Base-by-base conservation (phyloP, 2,888 invertebrate species). In the Mimas tiliae region DNA sequence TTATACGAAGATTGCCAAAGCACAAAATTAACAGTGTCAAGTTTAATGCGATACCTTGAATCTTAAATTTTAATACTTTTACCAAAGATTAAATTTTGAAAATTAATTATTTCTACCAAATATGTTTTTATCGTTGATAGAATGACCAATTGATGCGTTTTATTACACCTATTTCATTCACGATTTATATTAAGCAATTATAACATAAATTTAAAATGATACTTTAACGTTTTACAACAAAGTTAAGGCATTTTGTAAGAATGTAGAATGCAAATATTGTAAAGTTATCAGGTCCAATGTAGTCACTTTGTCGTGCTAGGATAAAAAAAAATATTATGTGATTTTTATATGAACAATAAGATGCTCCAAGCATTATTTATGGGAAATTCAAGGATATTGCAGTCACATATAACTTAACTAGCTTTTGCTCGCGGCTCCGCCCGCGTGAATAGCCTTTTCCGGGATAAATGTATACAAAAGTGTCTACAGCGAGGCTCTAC, bases 11-110 rank as follows among this genome's bases (percentile, higher is more conserved):
- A 27, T 27, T 27, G 27, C 27, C 27, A 4, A 27, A 27, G 27
- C n/a, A n/a, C n/a, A n/a, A n/a, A n/a, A n/a, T n/a, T n/a, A n/a
- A n/a, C n/a, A n/a, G n/a, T 66, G 69, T 70, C 68, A 47, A 16
- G 65, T 65, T 70, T 63, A 62, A 50, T 67, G 47, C 65, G 64
- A 68, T 70, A 70, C 70, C 67, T 72, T 42, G 68, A 63, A 64
- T 45, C 67, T 72, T 42, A 67, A 63, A 64, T 45, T 38, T 33
- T 65, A 65, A 68, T 70, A 75, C 50, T 16, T 11, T 67, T 68
- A 21, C 42, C 34, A n/a, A n/a, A 9, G 6, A 6, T 55, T 16
- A 38, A 38, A 34, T 38, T 55, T 38, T 38, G 11, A 38, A 42
- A 58, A 38, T 27, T 55, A 55, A 55, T 58, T 38, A 58, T 58